A percentile compares a stretch with the other conserved stretches of the same genome.
Evolutionary conservation across 2,888 invertebrate genomes (phyloP).

Genomic region (Onchidella celtica): DNA sequence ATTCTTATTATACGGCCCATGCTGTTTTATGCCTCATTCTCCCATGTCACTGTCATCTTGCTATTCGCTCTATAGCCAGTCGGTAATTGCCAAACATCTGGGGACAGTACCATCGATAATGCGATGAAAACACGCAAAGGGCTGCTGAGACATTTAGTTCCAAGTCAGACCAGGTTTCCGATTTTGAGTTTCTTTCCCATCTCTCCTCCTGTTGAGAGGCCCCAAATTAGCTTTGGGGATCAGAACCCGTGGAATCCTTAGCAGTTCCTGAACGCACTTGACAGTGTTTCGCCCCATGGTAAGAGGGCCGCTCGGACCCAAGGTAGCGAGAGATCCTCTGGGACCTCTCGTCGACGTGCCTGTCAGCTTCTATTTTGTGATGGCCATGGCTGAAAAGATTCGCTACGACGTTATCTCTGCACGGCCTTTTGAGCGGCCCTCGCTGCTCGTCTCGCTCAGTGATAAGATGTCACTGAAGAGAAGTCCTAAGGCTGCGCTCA

Average conservation of each 20-base stretch:
- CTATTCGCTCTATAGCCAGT: neutral
- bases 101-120: no score
- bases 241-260: neutral
- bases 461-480: neutral
- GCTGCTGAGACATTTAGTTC: neutral
- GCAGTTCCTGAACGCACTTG: neutral
- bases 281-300: neutral
- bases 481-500: no score
- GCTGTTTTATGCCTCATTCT: no score
- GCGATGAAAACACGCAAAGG: constrained; percentile 4
- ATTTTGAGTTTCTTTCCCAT: no score
- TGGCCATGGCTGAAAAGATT: neutral
- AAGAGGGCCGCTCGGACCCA: neutral
- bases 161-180: no score
- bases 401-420: neutral
- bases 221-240: neutral
- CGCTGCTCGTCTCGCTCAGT: neutral
- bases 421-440: neutral
- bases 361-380: constrained; percentile 6
- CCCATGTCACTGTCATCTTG: no score
- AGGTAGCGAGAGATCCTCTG: neutral
- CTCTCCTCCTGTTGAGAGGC: neutral
- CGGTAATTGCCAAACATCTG: no score
- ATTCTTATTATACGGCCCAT: no score
- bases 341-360: neutral